Evolutionary conservation across 2,113 vertebrate species (phyloP).

Genomic region (Neotragus pygmaeus): DNA sequence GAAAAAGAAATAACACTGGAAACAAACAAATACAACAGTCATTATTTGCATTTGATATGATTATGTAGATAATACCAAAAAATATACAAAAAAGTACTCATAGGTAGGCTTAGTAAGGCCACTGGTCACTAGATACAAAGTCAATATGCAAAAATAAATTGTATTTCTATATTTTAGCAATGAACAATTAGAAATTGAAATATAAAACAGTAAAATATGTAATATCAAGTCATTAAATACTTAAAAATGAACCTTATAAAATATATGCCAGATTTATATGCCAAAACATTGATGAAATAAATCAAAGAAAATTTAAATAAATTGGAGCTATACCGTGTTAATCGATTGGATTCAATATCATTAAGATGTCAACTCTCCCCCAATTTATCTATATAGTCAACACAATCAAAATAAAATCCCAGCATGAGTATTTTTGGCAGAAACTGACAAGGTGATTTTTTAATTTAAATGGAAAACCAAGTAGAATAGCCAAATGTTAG

Average conservation of each 20-base stretch:
- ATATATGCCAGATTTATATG: not conserved
- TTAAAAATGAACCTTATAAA: slow-evolving; percentile 16
- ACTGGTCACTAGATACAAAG: not conserved
- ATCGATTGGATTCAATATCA: not conserved
- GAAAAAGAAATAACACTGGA: not conserved
- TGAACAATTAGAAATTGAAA: not conserved
- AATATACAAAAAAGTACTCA: not conserved
- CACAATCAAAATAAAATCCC: slow-evolving; percentile 9
- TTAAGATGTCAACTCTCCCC: not conserved
- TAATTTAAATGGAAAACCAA: slow-evolving; percentile 11
- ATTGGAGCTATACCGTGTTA: not conserved
- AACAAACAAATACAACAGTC: not conserved
- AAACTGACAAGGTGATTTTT: not conserved
- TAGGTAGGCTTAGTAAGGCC: not conserved
- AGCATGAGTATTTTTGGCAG: not conserved
- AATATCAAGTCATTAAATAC: not conserved
- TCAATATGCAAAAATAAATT: not conserved
- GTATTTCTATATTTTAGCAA: not conserved
- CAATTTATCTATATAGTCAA: not conserved
- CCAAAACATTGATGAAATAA: not conserved
- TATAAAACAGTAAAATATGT: not conserved
- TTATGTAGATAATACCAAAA: not conserved
- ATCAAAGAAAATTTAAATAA: not conserved
- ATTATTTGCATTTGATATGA: not conserved
- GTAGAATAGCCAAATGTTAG: not conserved